These are phyloP conservation scores for Machimus rusticus DNA, from an alignment of 2,888 invertebrate genomes.

Conservation along the genomic window DNA sequence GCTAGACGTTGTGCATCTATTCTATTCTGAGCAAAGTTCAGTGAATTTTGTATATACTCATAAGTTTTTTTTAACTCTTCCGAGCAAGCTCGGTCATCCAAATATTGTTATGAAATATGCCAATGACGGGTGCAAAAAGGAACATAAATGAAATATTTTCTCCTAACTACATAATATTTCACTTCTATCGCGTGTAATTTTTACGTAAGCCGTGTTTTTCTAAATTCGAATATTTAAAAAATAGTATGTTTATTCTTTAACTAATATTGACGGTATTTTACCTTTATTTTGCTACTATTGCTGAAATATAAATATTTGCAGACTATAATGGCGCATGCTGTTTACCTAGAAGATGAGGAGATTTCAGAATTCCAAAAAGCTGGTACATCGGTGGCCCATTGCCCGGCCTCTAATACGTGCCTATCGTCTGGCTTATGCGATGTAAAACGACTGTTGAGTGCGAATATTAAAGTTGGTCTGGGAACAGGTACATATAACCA, in stretches of 20 bases:
- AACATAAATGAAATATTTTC: too few relatives aligned
- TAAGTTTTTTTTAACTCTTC: too few relatives aligned
- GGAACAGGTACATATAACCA: slow-evolving; percentile 74
- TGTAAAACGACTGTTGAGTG: slow-evolving; percentile 70
- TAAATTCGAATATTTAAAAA: too few relatives aligned
- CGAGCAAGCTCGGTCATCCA: too few relatives aligned
- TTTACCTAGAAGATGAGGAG: slow-evolving; percentile 77
- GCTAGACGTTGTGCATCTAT: too few relatives aligned
- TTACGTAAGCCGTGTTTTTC: too few relatives aligned
- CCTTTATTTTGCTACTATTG: neutral
- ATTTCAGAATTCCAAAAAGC: slow-evolving; percentile 68
- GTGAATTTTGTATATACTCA: too few relatives aligned
- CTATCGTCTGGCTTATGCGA: slow-evolving; percentile 84
- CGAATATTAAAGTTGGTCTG: slow-evolving; percentile 78
- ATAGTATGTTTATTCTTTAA: neutral
- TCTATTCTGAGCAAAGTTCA: too few relatives aligned
- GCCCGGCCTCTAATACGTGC: slow-evolving; percentile 85
- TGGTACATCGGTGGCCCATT: slow-evolving; percentile 80
- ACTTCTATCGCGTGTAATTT: too few relatives aligned
- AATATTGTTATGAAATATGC: too few relatives aligned
- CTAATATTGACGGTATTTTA: neutral
- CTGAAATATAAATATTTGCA: slow-evolving; percentile 49
- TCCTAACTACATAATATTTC: too few relatives aligned
- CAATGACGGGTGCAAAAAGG: too few relatives aligned
- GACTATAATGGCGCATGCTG: slow-evolving; percentile 83